Percentiles rank a stretch among this genome's conserved stretches.
Conservation (phyloP, 2,113 vertebrate species). For the Megaceryle maxima region DNA sequence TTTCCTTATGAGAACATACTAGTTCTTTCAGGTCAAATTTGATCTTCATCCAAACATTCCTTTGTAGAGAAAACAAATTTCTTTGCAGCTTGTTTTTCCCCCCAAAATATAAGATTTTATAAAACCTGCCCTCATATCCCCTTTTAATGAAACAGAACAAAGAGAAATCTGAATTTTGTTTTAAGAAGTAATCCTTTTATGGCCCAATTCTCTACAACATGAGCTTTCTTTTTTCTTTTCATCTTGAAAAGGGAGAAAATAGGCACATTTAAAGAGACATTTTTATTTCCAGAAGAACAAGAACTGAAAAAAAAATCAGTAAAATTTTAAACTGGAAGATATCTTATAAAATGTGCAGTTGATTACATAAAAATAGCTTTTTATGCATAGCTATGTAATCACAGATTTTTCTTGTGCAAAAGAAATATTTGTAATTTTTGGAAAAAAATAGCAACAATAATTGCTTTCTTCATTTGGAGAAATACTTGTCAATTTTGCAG, state of each 20-base stretch:
- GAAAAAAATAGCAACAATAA: background rate
- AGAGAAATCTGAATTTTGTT: background rate
- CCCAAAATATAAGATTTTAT: background rate
- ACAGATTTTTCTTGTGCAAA: background rate
- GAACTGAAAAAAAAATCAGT: background rate
- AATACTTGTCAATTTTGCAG: background rate
- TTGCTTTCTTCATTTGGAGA: background rate
- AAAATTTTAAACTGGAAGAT: background rate
- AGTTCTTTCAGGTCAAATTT: background rate
- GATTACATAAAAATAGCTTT: constrained; percentile 35
- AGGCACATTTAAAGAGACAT: background rate
- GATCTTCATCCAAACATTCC: background rate
- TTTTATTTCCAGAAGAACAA: background rate
- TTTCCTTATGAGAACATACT: background rate
- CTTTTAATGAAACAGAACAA: constrained; percentile 1
- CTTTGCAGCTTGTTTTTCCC: background rate
- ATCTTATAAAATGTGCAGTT: background rate
- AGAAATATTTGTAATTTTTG: background rate
- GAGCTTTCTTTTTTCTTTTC: background rate
- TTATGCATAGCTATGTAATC: constrained; percentile 22
- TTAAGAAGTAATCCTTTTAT: constrained; percentile 34
- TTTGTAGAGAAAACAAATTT: background rate
- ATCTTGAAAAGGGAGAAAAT: constrained; percentile 1
- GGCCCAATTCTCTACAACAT: background rate
- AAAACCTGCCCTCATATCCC: background rate